phyloP scores from a whole-genome alignment of 2,113 vertebrate species.

The Halcyon malimbica region DNA sequence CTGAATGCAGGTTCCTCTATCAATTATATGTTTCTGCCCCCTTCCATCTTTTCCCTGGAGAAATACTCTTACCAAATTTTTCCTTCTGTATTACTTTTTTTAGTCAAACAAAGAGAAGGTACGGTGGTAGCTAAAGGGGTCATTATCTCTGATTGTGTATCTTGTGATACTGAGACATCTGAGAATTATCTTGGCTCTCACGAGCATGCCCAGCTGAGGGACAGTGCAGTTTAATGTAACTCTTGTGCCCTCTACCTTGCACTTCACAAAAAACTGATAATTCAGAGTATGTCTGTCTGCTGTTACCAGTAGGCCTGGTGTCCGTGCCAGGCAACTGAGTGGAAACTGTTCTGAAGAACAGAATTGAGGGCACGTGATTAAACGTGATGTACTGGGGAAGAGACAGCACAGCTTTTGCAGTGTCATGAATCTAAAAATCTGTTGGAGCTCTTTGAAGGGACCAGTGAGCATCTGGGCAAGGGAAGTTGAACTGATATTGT shows the following conservation, averaged over 20 bases:
- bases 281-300: background rate
- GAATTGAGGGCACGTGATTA: background rate
- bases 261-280: background rate
- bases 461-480: background rate
- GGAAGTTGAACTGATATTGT: accelerated
- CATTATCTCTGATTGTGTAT: background rate
- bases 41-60: slow-evolving; percentile 10
- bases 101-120: slow-evolving; percentile 2
- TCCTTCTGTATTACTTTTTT: slow-evolving; percentile 1
- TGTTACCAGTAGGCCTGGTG: background rate
- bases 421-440: background rate
- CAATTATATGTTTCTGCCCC: background rate
- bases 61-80: slow-evolving; percentile 39
- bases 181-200: slow-evolving; percentile 21
- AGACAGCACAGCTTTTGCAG: background rate
- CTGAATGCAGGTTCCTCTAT: background rate
- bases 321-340: background rate
- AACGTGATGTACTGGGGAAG: background rate
- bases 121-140: background rate
- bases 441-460: background rate
- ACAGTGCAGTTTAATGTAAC: background rate
- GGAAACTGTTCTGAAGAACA: background rate
- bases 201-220: background rate
- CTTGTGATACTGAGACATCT: background rate
- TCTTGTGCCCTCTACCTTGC: background rate